Evolutionary conservation across 2,797 vertebrate species (phyloP).

Genomic region (Platyrinchus mystaceus): DNA sequence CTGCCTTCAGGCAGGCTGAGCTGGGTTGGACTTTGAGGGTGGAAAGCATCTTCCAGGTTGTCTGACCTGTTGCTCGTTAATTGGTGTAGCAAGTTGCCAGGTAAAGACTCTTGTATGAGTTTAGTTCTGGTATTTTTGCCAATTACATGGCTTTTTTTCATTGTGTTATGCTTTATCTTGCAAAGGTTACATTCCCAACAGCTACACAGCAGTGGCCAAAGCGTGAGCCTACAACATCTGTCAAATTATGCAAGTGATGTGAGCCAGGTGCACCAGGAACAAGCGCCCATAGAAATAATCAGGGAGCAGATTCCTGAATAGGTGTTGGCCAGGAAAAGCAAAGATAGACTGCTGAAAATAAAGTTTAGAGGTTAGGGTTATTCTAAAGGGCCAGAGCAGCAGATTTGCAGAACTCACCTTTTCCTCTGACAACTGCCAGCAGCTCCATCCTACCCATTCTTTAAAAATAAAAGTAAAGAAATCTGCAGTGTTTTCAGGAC

Average conservation of each 20-base stretch:
- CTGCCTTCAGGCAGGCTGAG: background rate
- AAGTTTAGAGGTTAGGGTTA: background rate
- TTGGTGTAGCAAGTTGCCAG: background rate
- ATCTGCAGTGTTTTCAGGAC: background rate
- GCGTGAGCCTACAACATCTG: background rate
- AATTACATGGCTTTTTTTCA: background rate
- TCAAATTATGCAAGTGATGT: background rate
- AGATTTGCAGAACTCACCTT: background rate
- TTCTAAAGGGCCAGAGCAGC: background rate
- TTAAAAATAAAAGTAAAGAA: background rate
- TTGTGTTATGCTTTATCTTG: background rate
- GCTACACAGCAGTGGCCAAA: background rate
- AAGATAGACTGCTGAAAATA: background rate
- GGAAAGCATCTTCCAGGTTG: background rate
- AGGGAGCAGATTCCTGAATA: background rate
- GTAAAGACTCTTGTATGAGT: background rate
- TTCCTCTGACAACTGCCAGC: background rate
- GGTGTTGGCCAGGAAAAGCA: background rate
- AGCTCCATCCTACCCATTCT: background rate
- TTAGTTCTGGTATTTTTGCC: background rate
- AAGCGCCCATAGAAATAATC: accelerated
- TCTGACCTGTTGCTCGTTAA: background rate
- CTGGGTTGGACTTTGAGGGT: background rate
- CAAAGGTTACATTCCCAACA: background rate
- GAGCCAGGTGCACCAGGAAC: background rate